Base-by-base conservation (phyloP, 2,113 vertebrate species). In the Hemiscyllium ocellatum region DNA sequence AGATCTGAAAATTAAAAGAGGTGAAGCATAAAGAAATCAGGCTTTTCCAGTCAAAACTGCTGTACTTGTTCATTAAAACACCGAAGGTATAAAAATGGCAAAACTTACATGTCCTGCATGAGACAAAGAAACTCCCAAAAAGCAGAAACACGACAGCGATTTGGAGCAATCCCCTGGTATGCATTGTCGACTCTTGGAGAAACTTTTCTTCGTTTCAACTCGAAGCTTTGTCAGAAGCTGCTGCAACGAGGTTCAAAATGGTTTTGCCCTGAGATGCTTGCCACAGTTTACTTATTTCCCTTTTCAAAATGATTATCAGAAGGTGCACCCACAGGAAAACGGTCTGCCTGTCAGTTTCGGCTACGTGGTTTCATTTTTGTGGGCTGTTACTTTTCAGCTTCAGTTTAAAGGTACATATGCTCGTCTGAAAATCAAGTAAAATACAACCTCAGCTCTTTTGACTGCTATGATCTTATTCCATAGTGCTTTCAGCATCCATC, bases 1-100 rank as follows among this genome's bases (percentile, higher is more conserved):
- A 85, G 95, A 96, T 96, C 95, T 96, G 85, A 89, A 95, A 96
- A 95, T 42, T 66, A 70, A 10, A 94, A 94, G 22, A 20, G 19
- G 6, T 50, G 5, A 50, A 68, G 0, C 13, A 0, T 69, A 20
- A 20, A 42, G 17, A 37, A 29, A 42, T 7, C 68, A 52, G 50
- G 0, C 20, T 68, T 33, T 69, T 37, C 66, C 10, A 69, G 70
- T 94, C 37, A 47, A 69, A 69, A 66, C 19, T 89, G 2, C 22
- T 89, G 22, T 15, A 56, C 61, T 33, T 90, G n/a, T 37, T 65
- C 33, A 15, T n/a, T 20, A 19, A 66, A 37, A 24, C 0, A 37
- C 8, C 42, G 65, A 20, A 68, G 33, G 47, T 20, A 15, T 70
- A 29, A 29, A 94, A 29, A 72, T n/a, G 6, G 42, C 47, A 95